phyloP scores from a whole-genome alignment of 2,797 vertebrate genomes.

The Leucoraja ocellata region DNA sequence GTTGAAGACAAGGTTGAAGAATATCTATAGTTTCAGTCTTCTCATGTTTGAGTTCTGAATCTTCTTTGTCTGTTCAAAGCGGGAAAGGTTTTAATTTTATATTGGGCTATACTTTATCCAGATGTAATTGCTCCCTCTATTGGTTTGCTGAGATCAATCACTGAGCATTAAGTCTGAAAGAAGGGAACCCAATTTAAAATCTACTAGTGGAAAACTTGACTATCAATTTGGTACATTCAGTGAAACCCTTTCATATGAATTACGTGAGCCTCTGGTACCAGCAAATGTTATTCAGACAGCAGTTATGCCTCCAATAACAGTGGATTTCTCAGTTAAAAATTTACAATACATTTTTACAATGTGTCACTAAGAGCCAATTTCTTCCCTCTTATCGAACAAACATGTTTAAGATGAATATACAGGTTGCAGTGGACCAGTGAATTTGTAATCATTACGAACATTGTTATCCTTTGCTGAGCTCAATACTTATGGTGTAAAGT shows the following conservation, averaged over 20 bases:
- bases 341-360: not conserved
- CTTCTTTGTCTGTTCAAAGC: not conserved
- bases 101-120: too few relatives aligned
- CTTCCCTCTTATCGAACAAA: not conserved
- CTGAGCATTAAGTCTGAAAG: not conserved
- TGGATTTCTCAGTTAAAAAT: too few relatives aligned
- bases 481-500: not conserved
- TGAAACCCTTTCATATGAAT: not conserved
- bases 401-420: not conserved
- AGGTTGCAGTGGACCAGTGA: not conserved
- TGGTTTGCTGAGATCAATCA: not conserved
- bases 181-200: not conserved
- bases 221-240: not conserved
- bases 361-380: not conserved
- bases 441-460: not conserved
- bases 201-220: not conserved
- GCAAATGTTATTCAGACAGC: not conserved
- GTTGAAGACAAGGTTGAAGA: not conserved
- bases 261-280: not conserved
- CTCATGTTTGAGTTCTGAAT: not conserved
- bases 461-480: not conserved
- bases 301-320: not conserved
- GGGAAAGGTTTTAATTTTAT: too few relatives aligned
- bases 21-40: not conserved
- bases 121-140: not conserved